Evolutionary conservation across 2,888 invertebrate genomes (phyloP), one percentile per base, ranked within the genome.

Genomic region (Epinotia nisella): DNA sequence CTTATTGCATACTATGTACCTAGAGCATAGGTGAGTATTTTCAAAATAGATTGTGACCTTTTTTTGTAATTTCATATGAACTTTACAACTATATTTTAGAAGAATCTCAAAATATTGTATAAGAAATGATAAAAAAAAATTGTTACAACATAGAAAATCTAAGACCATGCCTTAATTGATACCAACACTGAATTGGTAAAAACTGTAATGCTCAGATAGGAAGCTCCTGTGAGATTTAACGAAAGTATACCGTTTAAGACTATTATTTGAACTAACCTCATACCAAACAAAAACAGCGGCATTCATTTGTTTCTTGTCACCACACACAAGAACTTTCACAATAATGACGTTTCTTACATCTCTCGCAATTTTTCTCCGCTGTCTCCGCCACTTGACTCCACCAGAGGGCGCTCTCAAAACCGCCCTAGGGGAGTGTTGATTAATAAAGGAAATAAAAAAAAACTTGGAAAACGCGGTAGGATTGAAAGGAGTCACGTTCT

Each of bases 391-490:
- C 88, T 90, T 87, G 90, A 90, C 90, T 89, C 83, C 79, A 78
- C 82, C 83, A 78, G 82, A 89, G 89, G 83, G 87, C 86, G 84
- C 88, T 90, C 79, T 82, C 83, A 83, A 87, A 89, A 90, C 88
- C 86, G 86, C 84, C 82, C 80, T 80, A 79, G 87, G 88, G 88
- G 88, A 84, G 86, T 80, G 85, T 84, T 88, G 90, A 91, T 91
- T 91, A 90, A 90, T 89, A 90, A 88, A 89, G 85, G 86, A 89
- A 89, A 88, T 88, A 89, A 88, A 87, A 89, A 86, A 84, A 77
- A 81, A 79, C 76, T 75, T 79, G 76, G 79, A 78, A 78, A 79
- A 77, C 77, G 80, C 81, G 80, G 79, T 83, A 83, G 86, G 87
- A 89, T 89, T 78, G 78, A 79, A 77, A 75, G 76, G 75, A 78